Conservation (phyloP, 2,888 invertebrate species). For the Heliconius ethilla region DNA sequence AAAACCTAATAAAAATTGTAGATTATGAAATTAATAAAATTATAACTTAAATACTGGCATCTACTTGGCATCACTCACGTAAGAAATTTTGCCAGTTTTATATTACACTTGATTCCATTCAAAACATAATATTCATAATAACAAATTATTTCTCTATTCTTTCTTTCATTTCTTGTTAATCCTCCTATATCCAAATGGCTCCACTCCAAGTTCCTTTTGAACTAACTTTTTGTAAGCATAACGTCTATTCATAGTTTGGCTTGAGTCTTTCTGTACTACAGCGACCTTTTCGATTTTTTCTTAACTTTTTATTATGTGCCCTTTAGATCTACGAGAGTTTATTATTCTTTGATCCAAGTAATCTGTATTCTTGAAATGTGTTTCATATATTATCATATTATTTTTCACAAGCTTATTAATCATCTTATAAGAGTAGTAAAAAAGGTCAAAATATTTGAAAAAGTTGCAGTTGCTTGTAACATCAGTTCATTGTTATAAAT, state of each 20-base stretch:
- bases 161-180: constrained; percentile 19
- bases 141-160: constrained; percentile 13
- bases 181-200: constrained; percentile 24
- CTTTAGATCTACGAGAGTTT: constrained; percentile 3
- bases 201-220: constrained; percentile 20
- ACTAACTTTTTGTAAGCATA: constrained; percentile 17
- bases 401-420: too few relatives aligned
- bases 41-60: too few relatives aligned
- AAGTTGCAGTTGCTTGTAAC: too few relatives aligned
- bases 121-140: background rate
- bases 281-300: constrained; percentile 15
- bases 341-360: background rate
- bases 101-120: constrained; percentile 3
- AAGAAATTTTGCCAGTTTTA: background rate
- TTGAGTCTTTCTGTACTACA: constrained; percentile 12
- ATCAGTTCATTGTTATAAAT: too few relatives aligned
- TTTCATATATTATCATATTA: background rate
- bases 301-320: constrained; percentile 17
- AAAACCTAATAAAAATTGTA: too few relatives aligned
- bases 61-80: background rate
- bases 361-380: constrained; percentile 8
- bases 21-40: too few relatives aligned
- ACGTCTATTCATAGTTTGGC: constrained; percentile 23
- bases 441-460: too few relatives aligned
- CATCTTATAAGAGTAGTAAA: too few relatives aligned